Evolutionary conservation across 2,888 invertebrate species (phyloP).

Genomic region (Xanthorhoe spadicearia): DNA sequence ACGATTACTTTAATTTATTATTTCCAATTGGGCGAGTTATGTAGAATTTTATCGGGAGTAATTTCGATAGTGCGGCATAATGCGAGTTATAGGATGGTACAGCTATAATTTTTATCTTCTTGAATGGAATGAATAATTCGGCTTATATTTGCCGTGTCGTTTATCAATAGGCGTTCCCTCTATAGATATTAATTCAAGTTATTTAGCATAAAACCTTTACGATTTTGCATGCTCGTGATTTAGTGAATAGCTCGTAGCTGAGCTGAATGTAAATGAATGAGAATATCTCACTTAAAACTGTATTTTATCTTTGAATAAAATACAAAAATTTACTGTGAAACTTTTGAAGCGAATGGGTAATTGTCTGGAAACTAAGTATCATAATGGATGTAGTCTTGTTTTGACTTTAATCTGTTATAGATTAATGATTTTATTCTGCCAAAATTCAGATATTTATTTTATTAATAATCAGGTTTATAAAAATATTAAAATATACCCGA

Average conservation of each 20-base stretch:
- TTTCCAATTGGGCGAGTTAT: slow-evolving; percentile 67
- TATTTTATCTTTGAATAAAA: slow-evolving; percentile 40
- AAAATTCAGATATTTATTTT: background rate
- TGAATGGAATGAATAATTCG: slow-evolving; percentile 73
- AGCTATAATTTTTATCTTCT: slow-evolving; percentile 73
- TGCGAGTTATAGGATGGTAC: slow-evolving; percentile 71
- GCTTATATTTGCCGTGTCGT: slow-evolving; percentile 67
- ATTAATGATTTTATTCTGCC: slow-evolving; percentile 2
- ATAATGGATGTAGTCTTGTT: slow-evolving; percentile 27
- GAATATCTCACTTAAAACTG: slow-evolving; percentile 43
- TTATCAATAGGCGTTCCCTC: slow-evolving; percentile 55
- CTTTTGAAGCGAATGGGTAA: slow-evolving; percentile 39
- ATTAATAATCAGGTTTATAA: background rate
- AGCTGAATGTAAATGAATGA: slow-evolving; percentile 50
- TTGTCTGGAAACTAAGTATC: slow-evolving; percentile 38
- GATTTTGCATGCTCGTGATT: slow-evolving; percentile 61
- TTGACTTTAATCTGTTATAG: slow-evolving; percentile 22
- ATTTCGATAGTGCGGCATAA: slow-evolving; percentile 76
- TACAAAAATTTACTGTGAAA: slow-evolving; percentile 35
- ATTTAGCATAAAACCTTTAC: slow-evolving; percentile 58
- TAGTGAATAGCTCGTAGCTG: slow-evolving; percentile 46
- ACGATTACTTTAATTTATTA: slow-evolving; percentile 79
- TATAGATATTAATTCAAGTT: slow-evolving; percentile 59
- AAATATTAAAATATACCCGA: too few relatives aligned
- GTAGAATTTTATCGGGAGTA: slow-evolving; percentile 77